Evolutionary conservation across 2,888 invertebrate genomes (phyloP), one percentile per base, ranked within the genome.

Genomic region (Oxytorus armatus): DNA sequence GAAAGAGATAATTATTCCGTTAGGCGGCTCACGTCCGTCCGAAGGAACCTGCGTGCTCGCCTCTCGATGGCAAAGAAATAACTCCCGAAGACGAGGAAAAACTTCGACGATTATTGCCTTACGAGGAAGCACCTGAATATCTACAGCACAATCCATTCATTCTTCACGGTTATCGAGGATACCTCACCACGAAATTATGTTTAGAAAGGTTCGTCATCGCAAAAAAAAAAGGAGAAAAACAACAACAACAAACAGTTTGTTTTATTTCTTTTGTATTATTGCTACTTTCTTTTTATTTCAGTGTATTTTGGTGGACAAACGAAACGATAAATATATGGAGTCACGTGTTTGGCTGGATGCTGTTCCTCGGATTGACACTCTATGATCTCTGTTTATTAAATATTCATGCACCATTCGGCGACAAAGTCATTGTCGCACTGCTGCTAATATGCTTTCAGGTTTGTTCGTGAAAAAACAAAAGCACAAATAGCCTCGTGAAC

Each of bases 251-350:
- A 44, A 10, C 7, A 4, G 51, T 7, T 14, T 33, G 33, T 23
- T 18, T 14, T 21, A 29, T 44, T 39, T n/a, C 11, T 39, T 39
- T 10, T n/a, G 1, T 8, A 44, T 25, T 16, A 8, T 61, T 25
- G 8, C 14, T 14, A 21, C 4, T 49, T 68, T 53, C 21, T 42
- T 61, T n/a, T 44, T 77, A 78, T 93, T 95, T 82, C 93, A 97
- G 98, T 92, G 93, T 98, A 90, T 98, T 98, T 93, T 96, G 97
- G 96, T 97, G 98, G 97, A 98, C 97, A 74, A 99, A 99, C 92
- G 99, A 99, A 92, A 98, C 98, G 0, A 95, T 99, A 90, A 99
- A 99, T 90, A 98, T 99, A 90, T 99, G 99, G 99, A 97, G 97
- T 55, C 99, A 99, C 91, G 93, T 99, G 88, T 96, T 96, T 87